These are phyloP conservation scores for Eupristina koningsbergeri DNA, from an alignment of 1,140 invertebrate genomes.

Conservation along the genomic window DNA sequence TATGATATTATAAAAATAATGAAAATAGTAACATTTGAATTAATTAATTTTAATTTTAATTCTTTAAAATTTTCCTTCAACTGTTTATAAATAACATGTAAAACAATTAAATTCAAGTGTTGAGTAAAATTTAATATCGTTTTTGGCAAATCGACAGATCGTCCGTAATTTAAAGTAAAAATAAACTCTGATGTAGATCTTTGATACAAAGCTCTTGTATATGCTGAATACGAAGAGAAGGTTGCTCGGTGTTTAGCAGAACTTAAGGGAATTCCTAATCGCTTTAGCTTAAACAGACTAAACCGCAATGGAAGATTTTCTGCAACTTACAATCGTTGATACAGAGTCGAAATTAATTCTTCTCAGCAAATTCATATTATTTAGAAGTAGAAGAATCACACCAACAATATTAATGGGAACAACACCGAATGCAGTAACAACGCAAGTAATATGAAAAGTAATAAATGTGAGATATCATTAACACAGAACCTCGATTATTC, in stretches of 20 bases:
- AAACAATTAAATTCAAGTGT: no score
- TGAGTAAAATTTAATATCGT: no score
- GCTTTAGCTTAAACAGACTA: not conserved
- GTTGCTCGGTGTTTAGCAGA: no score
- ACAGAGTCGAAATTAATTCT: not conserved
- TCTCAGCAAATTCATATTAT: not conserved
- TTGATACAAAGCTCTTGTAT: not conserved
- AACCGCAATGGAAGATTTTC: not conserved
- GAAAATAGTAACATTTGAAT: no score
- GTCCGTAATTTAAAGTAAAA: no score
- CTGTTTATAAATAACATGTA: no score
- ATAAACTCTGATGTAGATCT: not conserved
- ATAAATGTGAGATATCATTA: not conserved
- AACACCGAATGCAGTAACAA: not conserved
- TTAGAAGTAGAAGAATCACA: not conserved
- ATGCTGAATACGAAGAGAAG: not conserved
- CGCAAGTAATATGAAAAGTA: not conserved
- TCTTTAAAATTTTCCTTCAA: no score
- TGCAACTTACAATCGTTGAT: not conserved
- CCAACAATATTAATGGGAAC: not conserved
- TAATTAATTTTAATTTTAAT: no score
- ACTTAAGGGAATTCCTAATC: not conserved
- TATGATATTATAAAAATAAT: no score
- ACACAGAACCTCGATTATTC: conserved; percentile 22
- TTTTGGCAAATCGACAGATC: no score